Evolutionary conservation across 1,140 invertebrate genomes (phyloP).

Genomic region (Scaptomyza hsui): DNA sequence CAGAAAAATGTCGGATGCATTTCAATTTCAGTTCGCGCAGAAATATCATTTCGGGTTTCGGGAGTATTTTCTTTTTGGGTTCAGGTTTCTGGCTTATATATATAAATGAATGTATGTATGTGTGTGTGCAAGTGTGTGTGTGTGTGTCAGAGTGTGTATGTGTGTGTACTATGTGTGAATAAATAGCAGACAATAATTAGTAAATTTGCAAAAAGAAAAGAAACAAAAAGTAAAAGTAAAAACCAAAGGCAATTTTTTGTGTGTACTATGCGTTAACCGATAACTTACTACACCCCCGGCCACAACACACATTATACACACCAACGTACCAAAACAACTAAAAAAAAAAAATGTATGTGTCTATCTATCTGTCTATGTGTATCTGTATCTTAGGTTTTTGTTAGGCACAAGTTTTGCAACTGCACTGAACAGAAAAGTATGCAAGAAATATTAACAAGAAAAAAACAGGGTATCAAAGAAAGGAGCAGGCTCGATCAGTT

Average conservation of each 20-base stretch:
- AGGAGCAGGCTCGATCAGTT: neutral
- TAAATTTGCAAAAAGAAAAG: slow-evolving; percentile 45
- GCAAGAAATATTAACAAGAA: no score
- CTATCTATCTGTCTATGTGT: neutral
- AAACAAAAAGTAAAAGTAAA: slow-evolving; percentile 25
- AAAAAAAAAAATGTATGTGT: neutral
- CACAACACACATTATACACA: slow-evolving; percentile 13
- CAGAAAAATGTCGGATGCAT: slow-evolving; percentile 13
- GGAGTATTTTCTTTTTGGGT: neutral
- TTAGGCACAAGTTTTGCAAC: neutral
- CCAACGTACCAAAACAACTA: slow-evolving; percentile 3
- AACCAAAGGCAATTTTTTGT: slow-evolving; percentile 35
- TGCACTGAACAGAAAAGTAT: no score
- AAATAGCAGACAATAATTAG: slow-evolving; percentile 83
- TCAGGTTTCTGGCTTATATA: neutral
- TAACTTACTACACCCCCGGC: slow-evolving; percentile 2
- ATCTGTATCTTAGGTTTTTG: neutral
- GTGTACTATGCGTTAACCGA: slow-evolving; percentile 35
- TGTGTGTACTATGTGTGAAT: slow-evolving; percentile 68
- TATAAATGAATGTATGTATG: slow-evolving; percentile 1
- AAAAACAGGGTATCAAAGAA: neutral
- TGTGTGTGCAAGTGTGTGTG: slow-evolving; percentile 13
- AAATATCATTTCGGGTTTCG: slow-evolving; percentile 4
- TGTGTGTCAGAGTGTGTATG: slow-evolving; percentile 47
- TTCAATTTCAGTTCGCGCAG: neutral